phyloP scores from a whole-genome alignment of 2,888 invertebrate species.

The Amitus sp. region DNA sequence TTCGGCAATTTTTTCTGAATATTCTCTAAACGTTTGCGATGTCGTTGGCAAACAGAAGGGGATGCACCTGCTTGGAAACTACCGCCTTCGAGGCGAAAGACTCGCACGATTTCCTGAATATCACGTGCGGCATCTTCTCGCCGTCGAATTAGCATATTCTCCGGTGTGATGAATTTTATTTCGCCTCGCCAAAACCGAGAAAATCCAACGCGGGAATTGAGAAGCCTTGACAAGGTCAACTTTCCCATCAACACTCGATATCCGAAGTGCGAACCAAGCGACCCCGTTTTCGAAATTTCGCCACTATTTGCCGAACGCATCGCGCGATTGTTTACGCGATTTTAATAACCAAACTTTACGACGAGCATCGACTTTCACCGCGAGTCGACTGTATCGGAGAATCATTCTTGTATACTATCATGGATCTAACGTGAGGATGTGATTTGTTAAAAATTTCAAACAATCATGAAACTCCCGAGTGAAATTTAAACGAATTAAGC shows the following conservation, averaged over 20 bases:
- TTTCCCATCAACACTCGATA: not conserved
- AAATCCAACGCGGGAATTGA: not conserved
- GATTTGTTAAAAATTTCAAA: too few species aligned
- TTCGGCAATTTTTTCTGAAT: not conserved
- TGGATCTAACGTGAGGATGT: too few species aligned
- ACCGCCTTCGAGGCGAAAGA: not conserved
- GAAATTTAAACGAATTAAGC: too few species aligned
- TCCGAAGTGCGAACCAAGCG: too few species aligned
- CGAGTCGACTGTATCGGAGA: not conserved
- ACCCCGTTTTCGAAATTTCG: too few species aligned
- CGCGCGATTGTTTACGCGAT: conserved; percentile 24
- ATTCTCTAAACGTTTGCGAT: not conserved
- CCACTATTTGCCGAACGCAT: too few species aligned
- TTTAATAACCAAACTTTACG: conserved; percentile 24
- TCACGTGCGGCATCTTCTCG: too few species aligned
- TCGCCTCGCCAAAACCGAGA: not conserved
- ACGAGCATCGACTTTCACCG: conserved; percentile 32
- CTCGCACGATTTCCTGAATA: conserved; percentile 1
- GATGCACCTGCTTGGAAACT: conserved; percentile 1
- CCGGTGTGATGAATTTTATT: not conserved
- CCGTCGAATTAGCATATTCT: not conserved
- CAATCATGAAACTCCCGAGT: too few species aligned
- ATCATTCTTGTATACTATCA: not conserved
- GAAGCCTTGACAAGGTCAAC: not conserved
- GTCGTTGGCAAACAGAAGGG: not conserved